Percentiles rank a stretch among this genome's conserved stretches.
Evolutionary conservation across 2,797 vertebrate genomes (phyloP).

Genomic region (Manis javanica): DNA sequence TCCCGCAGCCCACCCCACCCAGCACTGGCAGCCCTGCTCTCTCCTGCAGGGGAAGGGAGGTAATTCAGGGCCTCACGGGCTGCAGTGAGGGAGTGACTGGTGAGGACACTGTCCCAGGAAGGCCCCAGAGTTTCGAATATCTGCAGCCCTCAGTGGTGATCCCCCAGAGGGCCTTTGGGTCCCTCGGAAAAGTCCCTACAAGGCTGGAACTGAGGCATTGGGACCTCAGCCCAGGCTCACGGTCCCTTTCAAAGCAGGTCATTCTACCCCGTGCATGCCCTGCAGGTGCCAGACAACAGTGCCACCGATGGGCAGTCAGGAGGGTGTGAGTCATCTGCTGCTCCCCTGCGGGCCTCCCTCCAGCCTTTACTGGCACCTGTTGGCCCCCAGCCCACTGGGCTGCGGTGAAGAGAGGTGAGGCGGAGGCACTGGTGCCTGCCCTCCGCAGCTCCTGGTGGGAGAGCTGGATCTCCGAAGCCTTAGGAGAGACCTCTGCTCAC

Average conservation of each 20-base stretch:
- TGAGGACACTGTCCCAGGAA: not conserved
- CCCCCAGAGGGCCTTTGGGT: not conserved
- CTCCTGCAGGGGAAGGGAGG: not conserved
- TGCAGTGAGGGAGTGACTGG: not conserved
- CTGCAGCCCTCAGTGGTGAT: not conserved
- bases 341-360: not conserved
- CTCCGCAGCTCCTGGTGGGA: not conserved
- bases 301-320: slow-evolving; percentile 56
- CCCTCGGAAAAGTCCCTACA: slow-evolving; percentile 13
- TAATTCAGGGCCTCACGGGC: not conserved
- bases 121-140: not conserved
- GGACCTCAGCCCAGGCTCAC: not conserved
- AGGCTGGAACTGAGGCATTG: not conserved
- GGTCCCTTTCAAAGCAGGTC: slow-evolving; percentile 4
- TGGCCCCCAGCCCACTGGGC: not conserved
- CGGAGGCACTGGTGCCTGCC: not conserved
- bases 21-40: not conserved
- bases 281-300: slow-evolving; percentile 59
- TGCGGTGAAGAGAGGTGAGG: not conserved
- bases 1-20: not conserved
- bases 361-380: not conserved
- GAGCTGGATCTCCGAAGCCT: not conserved
- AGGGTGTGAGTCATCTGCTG: slow-evolving; percentile 54
- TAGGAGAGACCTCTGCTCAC: not conserved
- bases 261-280: not conserved